Conservation (phyloP, 1,140 invertebrate genomes). For the Homarus americanus region DNA sequence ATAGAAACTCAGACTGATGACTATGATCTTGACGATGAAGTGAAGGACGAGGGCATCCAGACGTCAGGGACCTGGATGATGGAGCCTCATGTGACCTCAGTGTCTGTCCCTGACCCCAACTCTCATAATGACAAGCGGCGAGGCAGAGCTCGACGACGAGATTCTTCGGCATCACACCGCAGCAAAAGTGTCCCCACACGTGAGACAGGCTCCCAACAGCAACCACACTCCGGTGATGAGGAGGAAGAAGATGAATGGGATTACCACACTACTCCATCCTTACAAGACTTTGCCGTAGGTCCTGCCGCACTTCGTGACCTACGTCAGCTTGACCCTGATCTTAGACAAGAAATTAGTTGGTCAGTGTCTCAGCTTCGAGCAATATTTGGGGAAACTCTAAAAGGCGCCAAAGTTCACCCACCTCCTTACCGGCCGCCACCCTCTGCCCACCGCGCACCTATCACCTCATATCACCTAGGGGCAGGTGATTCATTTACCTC, state of each 20-base stretch:
- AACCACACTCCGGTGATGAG: constrained; percentile 62
- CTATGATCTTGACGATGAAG: constrained; percentile 72
- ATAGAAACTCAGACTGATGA: constrained; percentile 73
- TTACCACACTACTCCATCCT: constrained; percentile 41
- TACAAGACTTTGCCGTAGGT: constrained; percentile 54
- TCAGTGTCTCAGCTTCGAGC: constrained; percentile 78
- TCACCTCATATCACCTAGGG: constrained; percentile 76
- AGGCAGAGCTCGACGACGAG: constrained; percentile 73
- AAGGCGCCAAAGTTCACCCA: constrained; percentile 75
- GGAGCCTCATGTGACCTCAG: constrained; percentile 70
- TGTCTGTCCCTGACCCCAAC: constrained; percentile 66
- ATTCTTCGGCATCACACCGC: constrained; percentile 73
- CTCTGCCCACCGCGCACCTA: constrained; percentile 75
- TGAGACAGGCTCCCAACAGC: constrained; percentile 43
- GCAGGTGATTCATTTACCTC: constrained; percentile 74
- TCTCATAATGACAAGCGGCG: constrained; percentile 66
- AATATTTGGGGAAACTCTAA: constrained; percentile 76
- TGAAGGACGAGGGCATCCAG: constrained; percentile 74
- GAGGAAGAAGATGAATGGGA: constrained; percentile 71
- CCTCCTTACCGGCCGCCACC: constrained; percentile 76
- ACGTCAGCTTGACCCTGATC: constrained; percentile 70
- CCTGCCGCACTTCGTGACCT: constrained; percentile 57
- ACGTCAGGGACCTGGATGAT: constrained; percentile 72
- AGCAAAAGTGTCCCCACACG: constrained; percentile 72
- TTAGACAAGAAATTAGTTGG: constrained; percentile 78